Conservation (phyloP, 2,797 vertebrate genomes). For the Hephaestus fuliginosus region DNA sequence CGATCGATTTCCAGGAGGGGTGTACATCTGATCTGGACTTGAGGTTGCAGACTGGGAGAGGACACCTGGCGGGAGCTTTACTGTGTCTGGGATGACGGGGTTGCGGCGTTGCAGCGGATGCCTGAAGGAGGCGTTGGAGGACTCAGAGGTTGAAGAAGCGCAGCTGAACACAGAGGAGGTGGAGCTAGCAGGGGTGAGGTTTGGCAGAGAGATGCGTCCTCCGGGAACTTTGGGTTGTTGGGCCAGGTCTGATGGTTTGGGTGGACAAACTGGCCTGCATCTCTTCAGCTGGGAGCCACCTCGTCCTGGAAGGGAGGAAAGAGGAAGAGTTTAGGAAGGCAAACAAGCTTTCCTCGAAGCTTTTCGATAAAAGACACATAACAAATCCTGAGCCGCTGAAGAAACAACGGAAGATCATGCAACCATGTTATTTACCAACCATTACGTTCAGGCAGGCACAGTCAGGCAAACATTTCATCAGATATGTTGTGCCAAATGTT, state of each 20-base stretch:
- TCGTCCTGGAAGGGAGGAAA: conserved; percentile 68
- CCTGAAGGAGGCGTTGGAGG: conserved; percentile 69
- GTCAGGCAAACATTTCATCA: conserved; percentile 13
- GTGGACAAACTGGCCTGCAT: conserved; percentile 51
- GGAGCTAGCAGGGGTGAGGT: conserved; percentile 62
- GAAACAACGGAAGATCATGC: conserved; percentile 65
- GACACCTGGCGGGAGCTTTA: conserved; percentile 89
- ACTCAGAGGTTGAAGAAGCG: conserved; percentile 63
- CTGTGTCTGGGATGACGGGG: conserved; percentile 91
- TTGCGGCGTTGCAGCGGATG: conserved; percentile 87
- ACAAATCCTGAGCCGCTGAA: conserved; percentile 18
- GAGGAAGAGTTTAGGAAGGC: conserved; percentile 10
- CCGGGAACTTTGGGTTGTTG: conserved; percentile 53
- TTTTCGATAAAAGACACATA: conserved; percentile 2
- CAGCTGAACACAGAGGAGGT: conserved; percentile 60
- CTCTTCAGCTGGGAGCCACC: conserved; percentile 57
- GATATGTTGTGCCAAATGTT: conserved; percentile 31
- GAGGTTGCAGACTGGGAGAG: conserved; percentile 36
- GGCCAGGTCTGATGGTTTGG: conserved; percentile 64
- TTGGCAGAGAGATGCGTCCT: conserved; percentile 41
- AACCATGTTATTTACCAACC: conserved; percentile 54
- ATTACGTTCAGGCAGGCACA: neutral
- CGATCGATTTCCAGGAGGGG: conserved; percentile 25
- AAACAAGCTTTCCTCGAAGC: neutral
- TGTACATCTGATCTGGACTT: conserved; percentile 1